These are phyloP conservation scores for Dendroctonus valens DNA, from an alignment of 1,140 invertebrate species.

Conservation along the genomic window DNA sequence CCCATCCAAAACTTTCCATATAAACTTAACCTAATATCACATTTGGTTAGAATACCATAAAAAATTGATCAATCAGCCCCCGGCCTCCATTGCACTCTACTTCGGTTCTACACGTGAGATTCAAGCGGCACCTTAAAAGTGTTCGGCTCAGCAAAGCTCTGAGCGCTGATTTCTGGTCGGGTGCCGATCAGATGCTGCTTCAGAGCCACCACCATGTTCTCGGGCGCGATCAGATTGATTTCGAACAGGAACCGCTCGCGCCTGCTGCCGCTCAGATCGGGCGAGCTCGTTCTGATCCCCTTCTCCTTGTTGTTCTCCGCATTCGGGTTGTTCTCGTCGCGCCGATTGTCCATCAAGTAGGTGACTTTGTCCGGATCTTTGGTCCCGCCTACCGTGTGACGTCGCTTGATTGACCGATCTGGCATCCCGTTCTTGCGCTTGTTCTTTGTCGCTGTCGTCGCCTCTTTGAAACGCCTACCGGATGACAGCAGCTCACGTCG, in stretches of 20 bases:
- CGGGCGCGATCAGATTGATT: conserved; percentile 56
- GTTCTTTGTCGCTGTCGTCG: conserved; percentile 58
- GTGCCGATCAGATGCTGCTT: conserved; percentile 53
- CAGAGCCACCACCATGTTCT: conserved; percentile 56
- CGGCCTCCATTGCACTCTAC: conserved; percentile 20
- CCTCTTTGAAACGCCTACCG: conserved; percentile 52
- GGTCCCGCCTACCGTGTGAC: conserved; percentile 90
- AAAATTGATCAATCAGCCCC: too few relatives aligned
- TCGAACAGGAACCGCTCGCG: conserved; percentile 55
- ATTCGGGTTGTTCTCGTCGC: conserved; percentile 54
- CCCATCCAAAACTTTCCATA: too few relatives aligned
- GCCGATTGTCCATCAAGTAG: conserved; percentile 57
- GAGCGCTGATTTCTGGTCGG: conserved; percentile 46
- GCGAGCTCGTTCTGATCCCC: conserved; percentile 61
- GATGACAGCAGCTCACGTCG: conserved; percentile 60
- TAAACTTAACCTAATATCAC: too few relatives aligned
- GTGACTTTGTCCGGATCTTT: conserved; percentile 76
- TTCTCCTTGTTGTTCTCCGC: conserved; percentile 53
- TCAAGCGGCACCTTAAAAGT: conserved; percentile 60
- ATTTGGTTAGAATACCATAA: too few relatives aligned
- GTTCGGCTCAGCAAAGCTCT: conserved; percentile 57
- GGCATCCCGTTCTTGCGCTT: conserved; percentile 74
- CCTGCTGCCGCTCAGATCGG: conserved; percentile 58
- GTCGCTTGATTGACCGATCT: conserved; percentile 75
- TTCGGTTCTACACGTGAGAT: conserved; percentile 53